phyloP scores from a whole-genome alignment of 2,797 vertebrate species.

The Alosa sapidissima region DNA sequence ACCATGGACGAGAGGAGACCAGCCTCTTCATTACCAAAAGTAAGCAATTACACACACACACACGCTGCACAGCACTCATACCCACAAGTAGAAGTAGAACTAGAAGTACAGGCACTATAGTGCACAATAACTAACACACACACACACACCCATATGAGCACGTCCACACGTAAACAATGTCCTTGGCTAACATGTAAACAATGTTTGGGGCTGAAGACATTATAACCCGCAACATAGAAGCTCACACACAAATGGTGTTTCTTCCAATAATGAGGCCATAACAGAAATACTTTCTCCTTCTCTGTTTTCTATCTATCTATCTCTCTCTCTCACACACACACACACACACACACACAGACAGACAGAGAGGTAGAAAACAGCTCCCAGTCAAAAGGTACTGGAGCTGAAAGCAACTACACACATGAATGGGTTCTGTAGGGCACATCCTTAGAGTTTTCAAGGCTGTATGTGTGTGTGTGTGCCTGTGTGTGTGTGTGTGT shows the following conservation, averaged over 20 bases:
- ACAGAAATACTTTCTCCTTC: not conserved
- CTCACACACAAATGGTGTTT: not conserved
- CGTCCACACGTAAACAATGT: not conserved
- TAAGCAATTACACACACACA: not conserved
- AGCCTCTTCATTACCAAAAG: not conserved
- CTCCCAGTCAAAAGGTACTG: not conserved
- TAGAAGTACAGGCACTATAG: not conserved
- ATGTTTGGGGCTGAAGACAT: not conserved
- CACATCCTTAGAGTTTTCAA: not conserved
- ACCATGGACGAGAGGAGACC: slow-evolving; percentile 19
- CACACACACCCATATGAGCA: not conserved
- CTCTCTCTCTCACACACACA: not conserved
- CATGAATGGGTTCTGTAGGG: not conserved
- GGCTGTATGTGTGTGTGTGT: too few relatives aligned
- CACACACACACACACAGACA: not conserved
- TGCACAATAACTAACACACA: not conserved
- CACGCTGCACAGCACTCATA: not conserved
- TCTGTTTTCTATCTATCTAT: too few relatives aligned
- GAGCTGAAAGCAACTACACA: too few relatives aligned
- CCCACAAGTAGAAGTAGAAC: too few relatives aligned
- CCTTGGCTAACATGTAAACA: too few relatives aligned
- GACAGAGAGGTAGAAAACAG: not conserved
- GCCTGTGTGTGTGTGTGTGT: not conserved
- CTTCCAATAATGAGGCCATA: not conserved
- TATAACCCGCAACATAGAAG: not conserved